Evolutionary conservation across 1,140 invertebrate genomes (phyloP), one percentile per base, ranked within the genome.

Genomic region (Scaptodrosophila lebanonensis): DNA sequence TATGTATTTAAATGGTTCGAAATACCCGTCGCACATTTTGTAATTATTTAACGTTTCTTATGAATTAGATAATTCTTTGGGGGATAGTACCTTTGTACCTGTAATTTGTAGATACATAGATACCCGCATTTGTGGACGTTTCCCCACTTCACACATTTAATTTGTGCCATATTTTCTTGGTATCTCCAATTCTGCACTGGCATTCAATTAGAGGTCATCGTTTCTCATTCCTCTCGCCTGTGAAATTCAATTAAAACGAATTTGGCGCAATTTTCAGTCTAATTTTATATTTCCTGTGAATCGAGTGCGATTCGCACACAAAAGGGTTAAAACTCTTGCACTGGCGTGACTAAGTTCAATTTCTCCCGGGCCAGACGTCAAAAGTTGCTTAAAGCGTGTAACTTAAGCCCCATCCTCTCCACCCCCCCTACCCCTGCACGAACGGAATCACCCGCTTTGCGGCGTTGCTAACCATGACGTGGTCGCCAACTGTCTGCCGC

Each of bases 341-440:
- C 52, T 79, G 45, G 73, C 73, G 73, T 79, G 73, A 79, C 73
- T 82, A 35, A 62, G 47, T 58, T 48, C 77, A 82, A 79, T 79
- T 82, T 79, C 61, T 79, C 73, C 54, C 27, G 12, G 29, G 18
- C 2, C 38, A 22, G 20, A 64, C 44, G 54, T 42, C 65, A 73
- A 60, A 71, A 40, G 44, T 52, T 52, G 29, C 47, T 59, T 39
- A 51, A 51, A 52, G 22, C 22, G 22, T 8, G n/a, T n/a, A 59
- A 22, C 38, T 17, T 25, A 36, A 11, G 13, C 39, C 39, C 27
- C n/a, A 20, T 3, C 29, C n/a, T 11, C 22, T 39, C 40, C 27
- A 38, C 32, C 51, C 38, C 16, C 32, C 18, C 12, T 17, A 9
- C 39, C 39, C n/a, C 16, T 25, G 12, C 30, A 45, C 12, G 49